These are phyloP conservation scores for Rhabdophis nuchalis DNA, from an alignment of 2,797 vertebrate species.

Conservation along the genomic window DNA sequence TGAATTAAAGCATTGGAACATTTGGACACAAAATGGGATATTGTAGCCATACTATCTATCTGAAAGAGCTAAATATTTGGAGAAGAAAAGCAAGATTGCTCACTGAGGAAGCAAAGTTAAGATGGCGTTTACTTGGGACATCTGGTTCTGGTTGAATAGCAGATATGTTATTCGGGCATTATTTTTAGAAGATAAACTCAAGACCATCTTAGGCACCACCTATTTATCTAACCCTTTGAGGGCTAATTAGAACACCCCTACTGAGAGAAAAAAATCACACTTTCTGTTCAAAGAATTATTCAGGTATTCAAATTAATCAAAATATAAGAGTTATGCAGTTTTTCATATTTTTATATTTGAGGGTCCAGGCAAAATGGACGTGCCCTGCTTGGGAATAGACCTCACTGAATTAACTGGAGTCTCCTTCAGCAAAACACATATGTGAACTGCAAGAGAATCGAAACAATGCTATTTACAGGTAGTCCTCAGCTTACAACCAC, in stretches of 20 bases:
- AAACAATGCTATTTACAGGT: background rate
- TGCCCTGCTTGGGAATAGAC: background rate
- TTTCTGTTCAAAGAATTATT: background rate
- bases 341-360: background rate
- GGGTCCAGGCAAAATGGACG: background rate
- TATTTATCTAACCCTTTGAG: background rate
- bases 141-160: background rate
- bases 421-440: background rate
- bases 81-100: conserved; percentile 2
- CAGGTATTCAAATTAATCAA: background rate
- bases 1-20: background rate
- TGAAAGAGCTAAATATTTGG: background rate
- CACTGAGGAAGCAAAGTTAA: conserved; percentile 4
- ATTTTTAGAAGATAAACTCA: conserved; percentile 12
- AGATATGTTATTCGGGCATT: background rate
- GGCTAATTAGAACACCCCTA: background rate
- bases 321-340: background rate
- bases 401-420: background rate
- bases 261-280: background rate
- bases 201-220: background rate
- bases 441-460: background rate
- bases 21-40: background rate
- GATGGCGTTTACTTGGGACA: background rate
- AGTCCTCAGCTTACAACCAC: too few relatives aligned
- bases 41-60: background rate